Evolutionary conservation across 2,888 invertebrate genomes (phyloP).

Genomic region (Chloroclystis v-ata): DNA sequence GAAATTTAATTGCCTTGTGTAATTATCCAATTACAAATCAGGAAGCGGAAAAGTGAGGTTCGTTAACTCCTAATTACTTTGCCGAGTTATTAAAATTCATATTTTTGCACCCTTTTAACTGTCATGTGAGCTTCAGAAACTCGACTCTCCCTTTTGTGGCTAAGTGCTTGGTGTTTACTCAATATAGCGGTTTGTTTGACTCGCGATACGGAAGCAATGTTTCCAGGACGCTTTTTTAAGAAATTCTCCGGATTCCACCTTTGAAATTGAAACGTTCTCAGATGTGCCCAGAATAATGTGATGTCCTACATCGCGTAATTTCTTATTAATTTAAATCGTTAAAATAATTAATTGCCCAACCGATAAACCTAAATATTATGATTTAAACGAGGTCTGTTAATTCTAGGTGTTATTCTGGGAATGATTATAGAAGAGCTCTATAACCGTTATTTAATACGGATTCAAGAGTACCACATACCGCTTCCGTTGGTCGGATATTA

Average conservation of each 20-base stretch:
- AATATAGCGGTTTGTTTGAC: conserved; percentile 23
- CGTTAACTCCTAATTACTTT: conserved; percentile 27
- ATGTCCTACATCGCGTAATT: conserved; percentile 9
- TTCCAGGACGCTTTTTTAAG: conserved; percentile 3
- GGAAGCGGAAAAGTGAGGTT: conserved; percentile 27
- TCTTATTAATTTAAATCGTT: conserved; percentile 21
- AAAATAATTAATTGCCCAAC: conserved; percentile 26
- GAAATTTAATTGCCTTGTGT: not conserved
- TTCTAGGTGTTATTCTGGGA: conserved; percentile 22
- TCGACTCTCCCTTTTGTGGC: conserved; percentile 31
- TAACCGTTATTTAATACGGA: conserved; percentile 10
- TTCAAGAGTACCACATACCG: conserved; percentile 6
- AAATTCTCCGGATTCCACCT: conserved; percentile 2
- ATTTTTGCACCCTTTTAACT: conserved; percentile 30
- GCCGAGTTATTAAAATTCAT: conserved; percentile 37
- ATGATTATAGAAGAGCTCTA: conserved; percentile 13
- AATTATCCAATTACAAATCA: conserved; percentile 27
- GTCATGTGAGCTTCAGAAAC: conserved; percentile 25
- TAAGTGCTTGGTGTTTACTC: conserved; percentile 43
- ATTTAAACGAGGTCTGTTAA: conserved; percentile 17
- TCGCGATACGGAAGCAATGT: conserved; percentile 4
- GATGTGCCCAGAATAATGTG: conserved; percentile 5
- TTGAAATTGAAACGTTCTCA: conserved; percentile 2
- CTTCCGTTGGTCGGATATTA: conserved; percentile 13
- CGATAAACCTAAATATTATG: conserved; percentile 39